These are phyloP conservation scores for Limanda limanda DNA, from an alignment of 2,113 vertebrate genomes.

Conservation along the genomic window DNA sequence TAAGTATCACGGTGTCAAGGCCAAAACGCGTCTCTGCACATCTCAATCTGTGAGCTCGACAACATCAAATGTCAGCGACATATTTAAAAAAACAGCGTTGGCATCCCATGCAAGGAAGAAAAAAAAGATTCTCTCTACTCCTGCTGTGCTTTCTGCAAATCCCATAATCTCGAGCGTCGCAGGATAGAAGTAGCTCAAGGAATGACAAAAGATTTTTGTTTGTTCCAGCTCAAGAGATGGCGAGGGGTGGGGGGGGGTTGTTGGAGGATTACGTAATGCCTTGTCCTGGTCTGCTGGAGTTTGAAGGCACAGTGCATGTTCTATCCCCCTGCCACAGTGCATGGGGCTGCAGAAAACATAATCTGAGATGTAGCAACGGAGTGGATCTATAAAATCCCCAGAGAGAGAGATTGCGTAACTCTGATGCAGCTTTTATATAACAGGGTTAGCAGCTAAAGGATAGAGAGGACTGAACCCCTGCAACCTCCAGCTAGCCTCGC, in stretches of 20 bases:
- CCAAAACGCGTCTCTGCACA: constrained; percentile 7
- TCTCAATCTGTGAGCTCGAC: constrained; percentile 4
- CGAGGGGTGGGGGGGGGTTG: constrained; percentile 30
- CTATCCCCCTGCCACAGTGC: constrained; percentile 49
- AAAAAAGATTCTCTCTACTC: neutral
- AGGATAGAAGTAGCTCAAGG: constrained; percentile 36
- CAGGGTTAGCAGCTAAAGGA: constrained; percentile 64
- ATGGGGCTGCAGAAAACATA: constrained; percentile 72
- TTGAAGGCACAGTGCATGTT: constrained; percentile 48
- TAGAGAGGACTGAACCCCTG: constrained; percentile 50
- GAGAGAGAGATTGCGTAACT: constrained; percentile 78
- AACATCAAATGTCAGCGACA: neutral
- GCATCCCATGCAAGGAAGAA: too few species aligned
- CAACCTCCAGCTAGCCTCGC: constrained; percentile 41
- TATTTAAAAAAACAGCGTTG: neutral
- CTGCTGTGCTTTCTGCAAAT: constrained; percentile 22
- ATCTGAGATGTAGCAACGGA: constrained; percentile 70
- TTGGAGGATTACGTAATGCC: constrained; percentile 69
- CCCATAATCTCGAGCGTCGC: constrained; percentile 48
- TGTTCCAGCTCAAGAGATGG: constrained; percentile 12
- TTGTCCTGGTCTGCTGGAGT: constrained; percentile 57
- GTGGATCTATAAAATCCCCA: constrained; percentile 78
- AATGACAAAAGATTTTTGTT: constrained; percentile 49
- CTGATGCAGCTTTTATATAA: constrained; percentile 80
- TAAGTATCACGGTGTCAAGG: constrained; percentile 67